Evolutionary conservation across 2,888 invertebrate genomes (phyloP), one percentile per base, ranked within the genome.

Genomic region (Heteropelma amictum): DNA sequence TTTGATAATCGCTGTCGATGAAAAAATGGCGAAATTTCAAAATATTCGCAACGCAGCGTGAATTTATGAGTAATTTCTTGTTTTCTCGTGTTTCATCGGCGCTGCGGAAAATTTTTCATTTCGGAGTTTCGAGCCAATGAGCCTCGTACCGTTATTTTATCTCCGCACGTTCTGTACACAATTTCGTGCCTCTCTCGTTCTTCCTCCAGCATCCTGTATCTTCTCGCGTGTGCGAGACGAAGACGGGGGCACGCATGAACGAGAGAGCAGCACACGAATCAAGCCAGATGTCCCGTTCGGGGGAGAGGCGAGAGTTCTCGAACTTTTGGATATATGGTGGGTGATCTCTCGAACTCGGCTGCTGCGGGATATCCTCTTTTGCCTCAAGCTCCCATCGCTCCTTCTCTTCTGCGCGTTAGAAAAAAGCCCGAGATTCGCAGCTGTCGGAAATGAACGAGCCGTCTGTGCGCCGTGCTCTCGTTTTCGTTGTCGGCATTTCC

Each of bases 371-470:
- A 38, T 58, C 38, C 54, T 58, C 58, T 49, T 7, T 40, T 28
- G 30, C 45, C 12, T 45, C 23, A 17, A 19, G 33, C 40, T 7
- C 40, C 30, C 40, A 14, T 45, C 14, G 14, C 12, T 12, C 19
- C 47, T 19, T n/a, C 35, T 33, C 42, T 35, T 61, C 47, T 72
- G 17, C 51, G 40, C 68, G 38, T 45, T n/a, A 12, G 19, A 47
- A 28, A 51, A 42, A 76, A 51, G 40, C 67, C 53, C 14, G 73
- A 77, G 77, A 79, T 77, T 77, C 67, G 79, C 79, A 80, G 75
- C 77, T 78, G 80, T 79, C 79, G 77, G 80, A 76, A 80, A 79
- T 70, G 69, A 77, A 71, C 51, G 56, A 63, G 58, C 71, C 42
- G 60, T 35, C 35, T 47, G 65, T 71, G 47, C 47, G 8, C 56